Percentiles rank a stretch among this genome's conserved stretches.
Evolutionary conservation across 1,140 invertebrate genomes (phyloP).

Genomic region (Procambarus clarkii): DNA sequence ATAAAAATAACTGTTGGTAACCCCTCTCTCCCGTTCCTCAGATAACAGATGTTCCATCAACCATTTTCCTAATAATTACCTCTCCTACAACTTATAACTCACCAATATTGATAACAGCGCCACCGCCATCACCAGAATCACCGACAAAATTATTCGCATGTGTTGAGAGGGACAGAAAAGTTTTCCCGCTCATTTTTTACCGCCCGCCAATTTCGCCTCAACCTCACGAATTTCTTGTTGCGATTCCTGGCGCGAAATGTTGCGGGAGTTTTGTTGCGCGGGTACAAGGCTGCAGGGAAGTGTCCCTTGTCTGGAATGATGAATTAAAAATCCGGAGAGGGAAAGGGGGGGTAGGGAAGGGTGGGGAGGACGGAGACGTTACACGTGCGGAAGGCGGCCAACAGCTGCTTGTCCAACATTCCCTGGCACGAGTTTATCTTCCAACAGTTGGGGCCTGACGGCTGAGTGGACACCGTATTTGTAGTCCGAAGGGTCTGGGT

Average conservation of each 20-base stretch:
- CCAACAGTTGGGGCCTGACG: too few relatives aligned
- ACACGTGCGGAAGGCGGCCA: conserved; percentile 6
- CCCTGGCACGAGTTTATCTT: neutral
- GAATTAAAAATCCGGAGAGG: conserved; percentile 57
- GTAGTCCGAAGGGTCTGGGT: too few relatives aligned
- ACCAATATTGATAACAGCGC: conserved; percentile 48
- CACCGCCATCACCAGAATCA: conserved; percentile 15
- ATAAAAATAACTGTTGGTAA: conserved; percentile 15
- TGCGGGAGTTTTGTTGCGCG: conserved; percentile 38
- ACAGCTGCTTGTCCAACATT: neutral
- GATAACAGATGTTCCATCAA: neutral
- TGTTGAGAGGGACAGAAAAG: conserved; percentile 23
- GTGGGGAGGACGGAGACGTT: too few relatives aligned
- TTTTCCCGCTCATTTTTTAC: conserved; percentile 9
- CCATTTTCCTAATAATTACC: conserved; percentile 33
- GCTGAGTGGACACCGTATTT: too few relatives aligned
- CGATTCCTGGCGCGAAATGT: conserved; percentile 37
- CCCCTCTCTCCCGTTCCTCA: conserved; percentile 1
- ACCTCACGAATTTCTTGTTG: conserved; percentile 28
- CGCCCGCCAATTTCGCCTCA: conserved; percentile 22
- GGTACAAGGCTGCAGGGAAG: conserved; percentile 28
- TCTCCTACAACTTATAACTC: conserved; percentile 21
- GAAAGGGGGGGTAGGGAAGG: neutral
- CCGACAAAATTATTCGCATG: conserved; percentile 37
- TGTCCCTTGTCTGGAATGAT: conserved; percentile 48